These are phyloP conservation scores for Griposia aprilina DNA, from an alignment of 2,888 invertebrate species.

Conservation along the genomic window DNA sequence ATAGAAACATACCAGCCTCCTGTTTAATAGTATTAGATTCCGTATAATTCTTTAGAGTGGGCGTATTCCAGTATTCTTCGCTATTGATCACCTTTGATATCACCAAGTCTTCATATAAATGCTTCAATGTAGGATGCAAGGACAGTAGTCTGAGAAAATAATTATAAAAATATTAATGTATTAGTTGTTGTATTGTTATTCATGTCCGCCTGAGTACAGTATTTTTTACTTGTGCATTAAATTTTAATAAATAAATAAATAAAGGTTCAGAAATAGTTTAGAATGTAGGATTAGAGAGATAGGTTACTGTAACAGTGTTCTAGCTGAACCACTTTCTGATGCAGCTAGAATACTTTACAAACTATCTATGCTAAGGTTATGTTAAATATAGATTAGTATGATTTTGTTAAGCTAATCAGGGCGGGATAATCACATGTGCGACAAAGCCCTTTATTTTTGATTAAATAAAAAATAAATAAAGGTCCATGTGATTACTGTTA, in stretches of 20 bases:
- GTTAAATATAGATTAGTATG: too few species aligned
- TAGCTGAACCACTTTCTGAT: too few species aligned
- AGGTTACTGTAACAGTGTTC: too few species aligned
- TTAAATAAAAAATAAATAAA: too few species aligned
- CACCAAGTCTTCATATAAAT: constrained; percentile 99
- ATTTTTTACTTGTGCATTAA: background rate
- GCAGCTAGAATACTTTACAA: too few species aligned
- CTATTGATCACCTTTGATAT: constrained; percentile 98
- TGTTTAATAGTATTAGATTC: constrained; percentile 94
- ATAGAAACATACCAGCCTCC: constrained; percentile 93
- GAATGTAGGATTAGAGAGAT: too few species aligned
- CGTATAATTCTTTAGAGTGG: constrained; percentile 94
- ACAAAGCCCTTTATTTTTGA: too few species aligned
- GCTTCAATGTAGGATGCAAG: constrained; percentile 97
- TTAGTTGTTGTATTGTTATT: background rate
- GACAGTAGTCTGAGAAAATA: constrained; percentile 92
- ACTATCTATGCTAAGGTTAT: too few species aligned
- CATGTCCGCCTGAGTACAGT: background rate
- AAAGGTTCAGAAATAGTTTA: background rate
- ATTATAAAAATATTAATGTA: background rate
- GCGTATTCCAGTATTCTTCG: constrained; percentile 99
- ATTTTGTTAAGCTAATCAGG: too few species aligned
- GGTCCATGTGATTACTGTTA: background rate
- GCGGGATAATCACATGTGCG: too few species aligned
- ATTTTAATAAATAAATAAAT: background rate